phyloP scores from a whole-genome alignment of 2,888 invertebrate species.

The Meiosimyza platycephala region DNA sequence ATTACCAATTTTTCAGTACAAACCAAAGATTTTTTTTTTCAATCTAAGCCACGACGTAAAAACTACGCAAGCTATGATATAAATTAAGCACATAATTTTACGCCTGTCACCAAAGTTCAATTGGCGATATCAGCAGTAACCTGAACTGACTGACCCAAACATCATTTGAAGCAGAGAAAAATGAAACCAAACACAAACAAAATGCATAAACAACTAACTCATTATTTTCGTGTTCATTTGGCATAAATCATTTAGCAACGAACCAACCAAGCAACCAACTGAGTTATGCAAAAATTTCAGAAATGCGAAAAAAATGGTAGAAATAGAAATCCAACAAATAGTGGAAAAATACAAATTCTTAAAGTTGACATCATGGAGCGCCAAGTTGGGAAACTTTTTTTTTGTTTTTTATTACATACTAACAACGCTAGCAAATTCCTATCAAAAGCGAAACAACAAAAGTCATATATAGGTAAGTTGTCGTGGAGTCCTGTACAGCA shows the following conservation, averaged over 20 bases:
- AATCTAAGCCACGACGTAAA: no score
- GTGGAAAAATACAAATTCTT: conserved; percentile 46
- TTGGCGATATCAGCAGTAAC: no score
- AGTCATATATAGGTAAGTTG: background rate
- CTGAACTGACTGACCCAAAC: no score
- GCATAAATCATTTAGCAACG: conserved; percentile 52
- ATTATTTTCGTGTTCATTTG: conserved; percentile 50
- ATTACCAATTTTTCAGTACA: no score
- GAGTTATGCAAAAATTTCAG: conserved; percentile 36
- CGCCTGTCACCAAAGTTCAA: no score
- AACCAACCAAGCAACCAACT: background rate
- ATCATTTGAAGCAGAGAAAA: no score
- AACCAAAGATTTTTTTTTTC: no score
- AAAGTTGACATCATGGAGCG: conserved; percentile 58
- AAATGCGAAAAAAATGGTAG: conserved; percentile 45
- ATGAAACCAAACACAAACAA: conserved; percentile 15
- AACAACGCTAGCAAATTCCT: no score
- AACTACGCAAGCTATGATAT: no score
- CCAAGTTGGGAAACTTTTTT: background rate
- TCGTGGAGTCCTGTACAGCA: background rate
- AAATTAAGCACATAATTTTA: no score
- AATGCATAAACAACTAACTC: conserved; percentile 16
- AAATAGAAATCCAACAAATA: no score
- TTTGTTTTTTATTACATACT: background rate
- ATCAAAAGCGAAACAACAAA: background rate